These are phyloP conservation scores for Gymnocypris eckloni DNA, from an alignment of 2,797 vertebrate genomes.

Conservation along the genomic window DNA sequence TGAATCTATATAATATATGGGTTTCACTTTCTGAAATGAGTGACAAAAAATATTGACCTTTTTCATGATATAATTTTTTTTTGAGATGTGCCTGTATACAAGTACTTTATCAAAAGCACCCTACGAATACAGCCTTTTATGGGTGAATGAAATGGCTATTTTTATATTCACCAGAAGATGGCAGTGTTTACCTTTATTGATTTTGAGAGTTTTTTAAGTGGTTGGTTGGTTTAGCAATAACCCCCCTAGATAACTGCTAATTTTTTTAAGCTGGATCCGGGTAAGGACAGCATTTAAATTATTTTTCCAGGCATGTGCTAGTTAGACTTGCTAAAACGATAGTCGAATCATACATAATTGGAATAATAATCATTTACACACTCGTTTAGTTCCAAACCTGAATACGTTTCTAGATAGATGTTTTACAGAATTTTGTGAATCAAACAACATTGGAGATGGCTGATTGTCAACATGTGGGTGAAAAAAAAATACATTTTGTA, in stretches of 20 bases:
- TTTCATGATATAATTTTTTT: too few species aligned
- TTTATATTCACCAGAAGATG: constrained; percentile 15
- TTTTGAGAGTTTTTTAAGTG: not conserved
- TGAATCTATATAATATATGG: too few species aligned
- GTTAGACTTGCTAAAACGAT: not conserved
- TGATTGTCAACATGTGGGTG: not conserved
- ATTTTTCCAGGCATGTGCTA: not conserved
- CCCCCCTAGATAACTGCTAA: too few species aligned
- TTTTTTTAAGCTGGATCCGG: not conserved
- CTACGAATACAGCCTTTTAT: not conserved
- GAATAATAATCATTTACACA: not conserved
- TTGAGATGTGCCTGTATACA: not conserved
- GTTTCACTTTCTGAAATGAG: too few species aligned
- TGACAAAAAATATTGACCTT: too few species aligned
- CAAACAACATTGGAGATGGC: not conserved
- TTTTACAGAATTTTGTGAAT: not conserved
- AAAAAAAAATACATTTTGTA: not conserved
- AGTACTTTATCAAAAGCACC: too few species aligned
- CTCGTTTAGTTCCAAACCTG: not conserved
- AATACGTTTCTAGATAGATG: not conserved
- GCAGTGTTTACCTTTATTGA: not conserved
- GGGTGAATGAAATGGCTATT: rapidly evolving
- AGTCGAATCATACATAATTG: not conserved
- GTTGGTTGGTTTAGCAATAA: not conserved
- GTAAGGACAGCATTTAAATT: not conserved